These are phyloP conservation scores for Melanerpes aurifrons DNA, from an alignment of 2,113 vertebrate genomes.

Conservation along the genomic window DNA sequence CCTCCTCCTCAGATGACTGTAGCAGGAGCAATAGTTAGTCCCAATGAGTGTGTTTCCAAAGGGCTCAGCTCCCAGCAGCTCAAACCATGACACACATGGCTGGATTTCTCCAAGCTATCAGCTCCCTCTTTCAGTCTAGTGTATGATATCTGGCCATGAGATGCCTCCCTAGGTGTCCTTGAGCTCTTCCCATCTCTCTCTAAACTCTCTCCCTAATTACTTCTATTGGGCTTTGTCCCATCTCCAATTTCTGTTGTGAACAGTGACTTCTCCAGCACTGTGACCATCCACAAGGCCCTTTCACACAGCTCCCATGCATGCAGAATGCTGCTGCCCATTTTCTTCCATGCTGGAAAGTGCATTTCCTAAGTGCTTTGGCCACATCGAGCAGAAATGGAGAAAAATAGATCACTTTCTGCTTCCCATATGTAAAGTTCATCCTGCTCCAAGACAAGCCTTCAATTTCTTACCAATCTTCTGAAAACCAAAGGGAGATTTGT, in stretches of 20 bases:
- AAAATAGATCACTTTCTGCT: background rate
- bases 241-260: background rate
- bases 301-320: background rate
- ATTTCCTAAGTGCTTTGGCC: background rate
- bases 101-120: background rate
- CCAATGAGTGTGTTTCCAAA: background rate
- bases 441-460: background rate
- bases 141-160: background rate
- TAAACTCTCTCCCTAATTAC: background rate
- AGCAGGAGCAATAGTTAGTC: background rate
- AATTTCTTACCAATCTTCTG: background rate
- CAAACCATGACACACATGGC: background rate
- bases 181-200: background rate
- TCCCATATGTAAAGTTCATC: background rate
- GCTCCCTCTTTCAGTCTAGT: background rate
- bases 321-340: background rate
- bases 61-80: background rate
- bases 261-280: background rate
- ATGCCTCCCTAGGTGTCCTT: background rate
- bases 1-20: background rate
- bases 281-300: background rate
- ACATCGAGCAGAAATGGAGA: background rate
- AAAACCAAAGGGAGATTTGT: background rate
- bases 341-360: background rate
- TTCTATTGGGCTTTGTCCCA: background rate